phyloP scores from a whole-genome alignment of 1,140 invertebrate species.

The Mactra quadrangularis region DNA sequence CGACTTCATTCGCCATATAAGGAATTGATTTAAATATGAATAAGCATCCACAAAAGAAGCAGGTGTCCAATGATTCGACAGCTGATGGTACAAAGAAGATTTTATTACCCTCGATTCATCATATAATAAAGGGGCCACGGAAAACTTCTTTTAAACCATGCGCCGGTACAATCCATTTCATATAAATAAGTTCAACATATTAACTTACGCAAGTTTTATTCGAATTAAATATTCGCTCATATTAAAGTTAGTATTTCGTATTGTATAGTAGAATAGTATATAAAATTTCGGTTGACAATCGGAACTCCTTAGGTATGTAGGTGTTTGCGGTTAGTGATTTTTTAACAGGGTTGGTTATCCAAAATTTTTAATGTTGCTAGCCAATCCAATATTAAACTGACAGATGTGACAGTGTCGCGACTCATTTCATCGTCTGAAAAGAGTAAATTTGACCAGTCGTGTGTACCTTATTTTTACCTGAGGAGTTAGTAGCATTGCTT shows the following conservation, averaged over 20 bases:
- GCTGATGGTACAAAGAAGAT: slow-evolving; percentile 60
- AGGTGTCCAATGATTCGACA: slow-evolving; percentile 52
- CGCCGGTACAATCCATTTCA: neutral
- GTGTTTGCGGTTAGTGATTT: too few species aligned
- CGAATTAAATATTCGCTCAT: neutral
- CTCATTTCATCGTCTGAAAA: slow-evolving; percentile 7
- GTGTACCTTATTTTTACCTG: slow-evolving; percentile 53
- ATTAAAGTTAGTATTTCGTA: neutral
- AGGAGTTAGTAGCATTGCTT: neutral
- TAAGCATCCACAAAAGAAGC: slow-evolving; percentile 41
- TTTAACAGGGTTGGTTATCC: too few species aligned
- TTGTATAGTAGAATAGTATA: too few species aligned
- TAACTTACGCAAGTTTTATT: neutral
- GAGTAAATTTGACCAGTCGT: slow-evolving; percentile 40
- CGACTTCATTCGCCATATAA: slow-evolving; percentile 56
- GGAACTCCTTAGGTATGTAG: too few species aligned
- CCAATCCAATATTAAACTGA: neutral
- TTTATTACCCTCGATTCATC: slow-evolving; percentile 53
- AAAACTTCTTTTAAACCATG: neutral
- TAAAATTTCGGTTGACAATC: too few species aligned
- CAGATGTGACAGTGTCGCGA: slow-evolving; percentile 34
- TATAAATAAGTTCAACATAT: neutral
- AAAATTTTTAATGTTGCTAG: too few species aligned
- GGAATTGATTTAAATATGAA: slow-evolving; percentile 63
- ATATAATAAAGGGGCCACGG: slow-evolving; percentile 23